Evolutionary conservation across 2,888 invertebrate genomes (phyloP).

Genomic region (Drosophila vallismaia): DNA sequence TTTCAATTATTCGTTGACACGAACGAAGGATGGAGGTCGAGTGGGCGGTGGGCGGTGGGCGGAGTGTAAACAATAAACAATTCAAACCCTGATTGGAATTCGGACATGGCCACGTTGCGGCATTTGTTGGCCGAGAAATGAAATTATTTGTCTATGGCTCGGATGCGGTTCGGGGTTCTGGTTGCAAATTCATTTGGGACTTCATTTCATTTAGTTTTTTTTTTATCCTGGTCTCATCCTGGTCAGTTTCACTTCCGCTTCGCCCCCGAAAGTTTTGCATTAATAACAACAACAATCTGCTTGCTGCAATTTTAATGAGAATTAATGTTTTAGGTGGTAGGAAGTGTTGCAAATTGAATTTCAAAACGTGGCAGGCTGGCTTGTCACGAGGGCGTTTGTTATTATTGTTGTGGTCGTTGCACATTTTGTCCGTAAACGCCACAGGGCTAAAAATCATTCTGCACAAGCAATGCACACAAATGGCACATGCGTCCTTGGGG

Average conservation of each 20-base stretch:
- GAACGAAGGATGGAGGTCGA: not conserved
- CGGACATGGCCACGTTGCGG: not conserved
- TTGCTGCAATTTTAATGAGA: slow-evolving; percentile 54
- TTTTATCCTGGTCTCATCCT: not conserved
- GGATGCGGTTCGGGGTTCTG: not conserved
- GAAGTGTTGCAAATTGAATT: slow-evolving; percentile 55
- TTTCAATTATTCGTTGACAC: slow-evolving; percentile 27
- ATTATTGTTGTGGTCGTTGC: slow-evolving; percentile 8
- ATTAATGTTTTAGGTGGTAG: slow-evolving; percentile 54
- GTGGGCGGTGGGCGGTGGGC: slow-evolving; percentile 9
- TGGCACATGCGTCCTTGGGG: slow-evolving; percentile 5
- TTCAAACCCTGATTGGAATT: slow-evolving; percentile 17
- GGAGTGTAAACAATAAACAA: slow-evolving; percentile 13
- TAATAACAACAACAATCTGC: slow-evolving; percentile 26
- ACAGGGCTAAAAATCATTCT: slow-evolving; percentile 10
- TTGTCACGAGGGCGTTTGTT: slow-evolving; percentile 5
- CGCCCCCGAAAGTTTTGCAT: slow-evolving; percentile 26
- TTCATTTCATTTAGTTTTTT: slow-evolving; percentile 3
- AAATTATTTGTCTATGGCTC: slow-evolving; percentile 1
- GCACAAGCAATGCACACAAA: not conserved
- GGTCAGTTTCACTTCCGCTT: slow-evolving; percentile 29
- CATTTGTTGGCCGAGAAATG: slow-evolving; percentile 1
- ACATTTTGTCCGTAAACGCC: slow-evolving; percentile 21
- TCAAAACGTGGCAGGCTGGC: slow-evolving; percentile 16
- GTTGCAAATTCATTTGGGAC: slow-evolving; percentile 29